Base-by-base conservation (phyloP, 2,113 vertebrate genomes). In the Epinephelus cyanopodus region DNA sequence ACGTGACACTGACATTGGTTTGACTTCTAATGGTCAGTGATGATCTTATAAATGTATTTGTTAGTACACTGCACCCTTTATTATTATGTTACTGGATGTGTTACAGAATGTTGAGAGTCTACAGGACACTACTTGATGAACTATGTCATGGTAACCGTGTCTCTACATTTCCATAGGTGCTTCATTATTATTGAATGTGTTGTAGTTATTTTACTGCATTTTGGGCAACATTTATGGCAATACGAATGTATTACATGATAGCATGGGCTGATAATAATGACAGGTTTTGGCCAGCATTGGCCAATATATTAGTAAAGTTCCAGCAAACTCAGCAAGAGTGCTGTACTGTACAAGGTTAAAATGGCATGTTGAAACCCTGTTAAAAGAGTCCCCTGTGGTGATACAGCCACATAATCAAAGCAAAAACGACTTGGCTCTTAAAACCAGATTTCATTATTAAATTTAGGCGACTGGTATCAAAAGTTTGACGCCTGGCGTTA, bases 1-100 rank as follows among this genome's bases (percentile, higher is more conserved):
- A 82, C 66, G 68, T 76, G 84, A 79, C 58, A 68, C 18, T 78
- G 72, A 83, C 85, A 74, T 80, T 23, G 27, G n/a, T 70, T 80
- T 73, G 83, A 87, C 53, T 75, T 64, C 50, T 71, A 66, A 79
- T 75, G 63, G 42, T 78, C 65, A 76, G 23, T 48, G 48, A 68
- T 82, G 68, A 81, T 81, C 75, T 71, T 58, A 62, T 75, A 50
- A 76, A 74, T 21, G 61, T 45, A 8, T 8, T 60, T 86, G 62
- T 81, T 67, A 74, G 25, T 54, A 18, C 53, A 56, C 50, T 42
- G 78, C 19, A 50, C 47, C 7, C 58, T 81, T 62, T 64, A 13
- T 77, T 73, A 15, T 23, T 21, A n/a, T 48, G 23, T 61, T 21
- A 62, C 14, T 58, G 45, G 37, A 3, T 58, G 42, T 53, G 58